Base-by-base conservation (phyloP, 2,113 vertebrate species). In the Callocephalon fimbriatum region DNA sequence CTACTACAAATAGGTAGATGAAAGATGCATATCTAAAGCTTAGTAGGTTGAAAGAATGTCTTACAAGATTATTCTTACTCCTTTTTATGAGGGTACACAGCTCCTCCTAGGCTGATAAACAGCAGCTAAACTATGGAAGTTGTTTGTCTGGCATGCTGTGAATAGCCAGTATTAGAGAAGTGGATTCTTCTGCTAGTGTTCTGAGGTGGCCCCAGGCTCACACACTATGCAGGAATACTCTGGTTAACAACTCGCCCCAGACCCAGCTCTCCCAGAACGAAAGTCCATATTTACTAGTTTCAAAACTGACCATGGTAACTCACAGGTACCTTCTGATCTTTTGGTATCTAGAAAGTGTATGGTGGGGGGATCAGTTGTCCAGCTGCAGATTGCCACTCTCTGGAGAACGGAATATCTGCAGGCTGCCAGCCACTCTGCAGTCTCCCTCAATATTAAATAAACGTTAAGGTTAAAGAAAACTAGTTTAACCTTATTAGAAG, bases 1-100 rank as follows among this genome's bases (percentile, higher is more conserved):
- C 58, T 89, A 51, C 25, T 67, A 56, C 38, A 83, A 83, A 42
- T n/a, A 92, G 58, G 53, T 75, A 78, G 79, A 82, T 85, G 93
- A 94, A 87, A 94, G 84, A 91, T 85, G 56, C 51, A 20, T 93
- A 89, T 89, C 89, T 84, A 63, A 76, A 79, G 37, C 5, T 71
- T 63, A 88, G 35, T 19, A 70, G 70, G 73, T 10, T 66, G 54
- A 83, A 95, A 80, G 31, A 93, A 44, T 32, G 47, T 75, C 3
- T 90, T 73, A 90, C 37, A 23, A 79, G 78, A 66, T 86, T 76
- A 83, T 70, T 66, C 50, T 74, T 85, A 25, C 37, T 12, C 20
- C 15, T 84, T 96, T 73, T 70, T 42, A 51, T 56, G n/a, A 53
- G n/a, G 20, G 37, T 32, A 44, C 1, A 5, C 31, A 76, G 48